phyloP scores from a whole-genome alignment of 2,888 invertebrate species.

The Watsonalla cultraria region DNA sequence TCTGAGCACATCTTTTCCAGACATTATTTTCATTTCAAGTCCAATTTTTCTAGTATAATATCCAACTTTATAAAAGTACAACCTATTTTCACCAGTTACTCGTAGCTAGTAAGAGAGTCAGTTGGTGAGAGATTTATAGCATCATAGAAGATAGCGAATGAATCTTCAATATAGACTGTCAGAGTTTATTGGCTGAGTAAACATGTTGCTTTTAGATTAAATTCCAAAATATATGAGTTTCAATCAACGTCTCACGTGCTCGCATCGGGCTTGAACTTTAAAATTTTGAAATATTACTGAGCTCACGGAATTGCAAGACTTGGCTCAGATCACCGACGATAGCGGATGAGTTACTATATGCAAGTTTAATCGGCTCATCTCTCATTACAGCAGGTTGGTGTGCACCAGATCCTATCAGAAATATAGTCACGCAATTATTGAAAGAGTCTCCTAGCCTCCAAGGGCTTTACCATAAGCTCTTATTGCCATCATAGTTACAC shows the following conservation, averaged over 20 bases:
- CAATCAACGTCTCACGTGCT: conserved; percentile 52
- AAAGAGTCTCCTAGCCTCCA: no score
- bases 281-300: conserved; percentile 61
- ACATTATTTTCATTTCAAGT: no score
- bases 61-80: no score
- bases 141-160: conserved; percentile 5
- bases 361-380: background rate
- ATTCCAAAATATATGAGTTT: conserved; percentile 53
- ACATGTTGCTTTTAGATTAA: conserved; percentile 37
- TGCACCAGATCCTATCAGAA: no score
- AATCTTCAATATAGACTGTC: background rate
- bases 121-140: conserved; percentile 4
- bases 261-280: conserved; percentile 46
- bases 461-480: no score
- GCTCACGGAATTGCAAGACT: conserved; percentile 24
- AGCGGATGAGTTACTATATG: conserved; percentile 10
- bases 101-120: no score
- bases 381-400: background rate
- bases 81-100: no score
- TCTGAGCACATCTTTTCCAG: no score
- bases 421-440: no score
- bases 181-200: conserved; percentile 30
- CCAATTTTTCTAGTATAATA: no score
- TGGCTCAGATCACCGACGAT: conserved; percentile 13
- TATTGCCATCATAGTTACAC: no score